Evolutionary conservation across 1,140 invertebrate species (phyloP), one percentile per base, ranked within the genome.

Genomic region (Drosophila pandora): DNA sequence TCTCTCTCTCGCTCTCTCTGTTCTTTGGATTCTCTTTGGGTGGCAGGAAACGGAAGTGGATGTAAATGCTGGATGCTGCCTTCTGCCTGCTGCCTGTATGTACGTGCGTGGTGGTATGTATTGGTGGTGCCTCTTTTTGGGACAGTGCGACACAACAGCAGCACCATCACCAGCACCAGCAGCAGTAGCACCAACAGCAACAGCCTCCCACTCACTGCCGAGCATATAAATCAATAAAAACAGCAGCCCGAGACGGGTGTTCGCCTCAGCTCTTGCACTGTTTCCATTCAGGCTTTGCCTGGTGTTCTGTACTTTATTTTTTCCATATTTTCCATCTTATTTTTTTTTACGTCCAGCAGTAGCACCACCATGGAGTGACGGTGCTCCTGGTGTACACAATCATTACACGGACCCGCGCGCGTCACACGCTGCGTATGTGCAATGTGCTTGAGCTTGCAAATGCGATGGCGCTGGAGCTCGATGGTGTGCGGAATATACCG

Each of bases 141-240:
- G 81, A 76, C 81, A 84, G 62, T 69, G 65, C 65, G 65, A 69
- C 67, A 70, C 67, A 69, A 70, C 60, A 63, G 60, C 10, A 56
- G 37, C 25, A 28, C 28, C 67, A 69, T 69, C 60, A 63, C 53
- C 10, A 56, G 37, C 25, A 28, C 28, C 62, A 69, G 64, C 39
- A 54, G 60, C 34, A 52, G 41, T 39, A 57, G 30, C 28, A 34
- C 28, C 41, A 62, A 21, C 53, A 70, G 65, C 77, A 78, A 76
- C 83, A 88, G 70, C 75, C 79, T 76, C 83, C 84, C 76, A 83
- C 56, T 69, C 69, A 62, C 48, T 43, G 57, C 50, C 65, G 37
- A 80, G 76, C 71, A 88, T 79, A 88, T 88, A 88, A 88, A 88
- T 88, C 83, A 88, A 88, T 88, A 88, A 88, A 88, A 83, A 84